Evolutionary conservation across 2,797 vertebrate genomes (phyloP).

Genomic region (Distichodus sexfasciatus): DNA sequence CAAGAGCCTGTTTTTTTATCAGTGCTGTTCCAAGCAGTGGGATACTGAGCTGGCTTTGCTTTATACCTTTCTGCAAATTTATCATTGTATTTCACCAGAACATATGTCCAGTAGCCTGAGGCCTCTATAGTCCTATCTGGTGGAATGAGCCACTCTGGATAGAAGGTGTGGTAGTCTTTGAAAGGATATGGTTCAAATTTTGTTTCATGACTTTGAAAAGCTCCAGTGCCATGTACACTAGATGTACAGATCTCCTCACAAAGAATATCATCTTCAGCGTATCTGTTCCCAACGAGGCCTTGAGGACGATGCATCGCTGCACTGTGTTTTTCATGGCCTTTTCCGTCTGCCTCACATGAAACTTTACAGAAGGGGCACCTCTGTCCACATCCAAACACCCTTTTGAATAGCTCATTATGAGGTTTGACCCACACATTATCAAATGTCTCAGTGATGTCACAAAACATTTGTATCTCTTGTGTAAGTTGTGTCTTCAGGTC

Average conservation of each 20-base stretch:
- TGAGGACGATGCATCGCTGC: constrained; percentile 54
- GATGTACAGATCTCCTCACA: constrained; percentile 37
- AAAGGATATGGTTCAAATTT: neutral
- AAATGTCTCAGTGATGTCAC: constrained; percentile 25
- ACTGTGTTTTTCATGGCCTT: constrained; percentile 52
- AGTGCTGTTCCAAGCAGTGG: constrained; percentile 57
- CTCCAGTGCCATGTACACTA: constrained; percentile 39
- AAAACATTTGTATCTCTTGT: neutral
- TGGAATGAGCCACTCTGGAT: constrained; percentile 62
- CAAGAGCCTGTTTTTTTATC: constrained; percentile 48
- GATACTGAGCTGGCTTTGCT: constrained; percentile 53
- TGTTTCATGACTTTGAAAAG: neutral
- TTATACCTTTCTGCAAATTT: constrained; percentile 47
- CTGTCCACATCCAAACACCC: constrained; percentile 64
- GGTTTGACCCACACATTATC: constrained; percentile 52
- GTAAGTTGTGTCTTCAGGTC: neutral
- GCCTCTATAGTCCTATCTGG: constrained; percentile 49
- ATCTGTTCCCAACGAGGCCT: constrained; percentile 1
- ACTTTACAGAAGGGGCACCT: constrained; percentile 67
- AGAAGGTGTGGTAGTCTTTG: constrained; percentile 37
- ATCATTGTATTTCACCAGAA: constrained; percentile 55
- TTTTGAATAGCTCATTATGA: constrained; percentile 58
- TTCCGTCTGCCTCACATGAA: constrained; percentile 62
- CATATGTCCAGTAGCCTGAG: constrained; percentile 66
- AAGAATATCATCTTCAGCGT: accelerated